phyloP scores from a whole-genome alignment of 1,140 invertebrate species.

The Drosophila obscura region DNA sequence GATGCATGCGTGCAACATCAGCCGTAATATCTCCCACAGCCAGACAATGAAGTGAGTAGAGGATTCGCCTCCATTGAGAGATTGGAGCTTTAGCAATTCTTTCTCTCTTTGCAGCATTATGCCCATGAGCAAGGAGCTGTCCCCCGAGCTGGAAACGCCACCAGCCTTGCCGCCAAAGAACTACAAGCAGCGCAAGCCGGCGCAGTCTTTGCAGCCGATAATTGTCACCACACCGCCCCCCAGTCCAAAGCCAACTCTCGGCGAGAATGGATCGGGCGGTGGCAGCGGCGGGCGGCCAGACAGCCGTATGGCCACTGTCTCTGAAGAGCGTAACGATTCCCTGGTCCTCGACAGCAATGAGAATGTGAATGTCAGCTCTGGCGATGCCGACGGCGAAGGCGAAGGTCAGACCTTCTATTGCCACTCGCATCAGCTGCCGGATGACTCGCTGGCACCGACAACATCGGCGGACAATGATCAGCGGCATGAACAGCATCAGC shows the following conservation, averaged over 20 bases:
- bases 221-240: conserved; percentile 77
- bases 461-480: no score
- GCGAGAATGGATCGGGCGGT: conserved; percentile 38
- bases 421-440: conserved; percentile 72
- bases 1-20: conserved; percentile 90
- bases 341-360: conserved; percentile 53
- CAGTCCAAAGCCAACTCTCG: conserved; percentile 71
- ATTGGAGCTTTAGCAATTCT: background rate
- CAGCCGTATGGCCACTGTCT: conserved; percentile 73
- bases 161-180: conserved; percentile 92
- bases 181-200: conserved; percentile 67
- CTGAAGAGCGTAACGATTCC: conserved; percentile 64
- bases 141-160: conserved; percentile 85
- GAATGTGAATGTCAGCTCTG: conserved; percentile 32
- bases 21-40: conserved; percentile 80
- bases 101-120: conserved; percentile 50
- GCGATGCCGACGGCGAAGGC: conserved; percentile 4
- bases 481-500: background rate
- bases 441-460: conserved; percentile 19
- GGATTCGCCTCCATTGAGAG: background rate
- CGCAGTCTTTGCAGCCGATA: conserved; percentile 31
- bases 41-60: conserved; percentile 82
- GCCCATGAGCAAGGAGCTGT: conserved; percentile 70
- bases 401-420: conserved; percentile 50
- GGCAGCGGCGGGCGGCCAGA: conserved; percentile 15